These are phyloP conservation scores for Sipha maydis DNA, from an alignment of 2,888 invertebrate species.

Conservation along the genomic window DNA sequence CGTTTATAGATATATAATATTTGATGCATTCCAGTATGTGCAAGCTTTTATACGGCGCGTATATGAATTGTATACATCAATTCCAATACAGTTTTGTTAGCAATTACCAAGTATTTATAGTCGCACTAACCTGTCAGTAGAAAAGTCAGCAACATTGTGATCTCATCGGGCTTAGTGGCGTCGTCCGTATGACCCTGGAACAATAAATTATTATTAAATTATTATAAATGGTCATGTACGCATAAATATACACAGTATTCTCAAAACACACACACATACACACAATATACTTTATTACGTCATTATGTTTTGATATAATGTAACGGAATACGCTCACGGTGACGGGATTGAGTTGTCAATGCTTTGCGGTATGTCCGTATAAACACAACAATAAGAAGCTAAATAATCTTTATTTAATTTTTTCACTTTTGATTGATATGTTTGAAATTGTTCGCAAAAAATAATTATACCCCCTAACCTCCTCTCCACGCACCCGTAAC, in stretches of 20 bases:
- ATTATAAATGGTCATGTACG: not conserved
- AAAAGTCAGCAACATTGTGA: conserved; percentile 61
- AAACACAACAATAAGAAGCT: conserved; percentile 19
- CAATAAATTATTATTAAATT: conserved; percentile 36
- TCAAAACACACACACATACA: not conserved
- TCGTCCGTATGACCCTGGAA: conserved; percentile 57
- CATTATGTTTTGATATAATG: not conserved
- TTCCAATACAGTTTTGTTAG: not conserved
- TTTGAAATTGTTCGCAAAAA: conserved; percentile 28
- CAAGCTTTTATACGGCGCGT: not conserved
- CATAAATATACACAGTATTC: no score
- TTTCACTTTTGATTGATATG: conserved; percentile 38
- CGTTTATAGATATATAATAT: not conserved
- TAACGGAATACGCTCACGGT: conserved; percentile 1
- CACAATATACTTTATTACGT: conserved; percentile 4
- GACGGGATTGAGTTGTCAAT: conserved; percentile 36
- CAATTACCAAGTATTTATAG: not conserved
- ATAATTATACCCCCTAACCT: not conserved
- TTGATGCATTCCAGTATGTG: not conserved
- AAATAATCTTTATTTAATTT: conserved; percentile 36
- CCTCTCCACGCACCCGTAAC: not conserved
- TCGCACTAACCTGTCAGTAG: conserved; percentile 50
- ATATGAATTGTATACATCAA: not conserved
- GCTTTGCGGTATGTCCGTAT: conserved; percentile 28
- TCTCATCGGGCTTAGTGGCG: conserved; percentile 54